Base-by-base conservation (phyloP, 2,888 invertebrate genomes). In the Brachypterus glaber region DNA sequence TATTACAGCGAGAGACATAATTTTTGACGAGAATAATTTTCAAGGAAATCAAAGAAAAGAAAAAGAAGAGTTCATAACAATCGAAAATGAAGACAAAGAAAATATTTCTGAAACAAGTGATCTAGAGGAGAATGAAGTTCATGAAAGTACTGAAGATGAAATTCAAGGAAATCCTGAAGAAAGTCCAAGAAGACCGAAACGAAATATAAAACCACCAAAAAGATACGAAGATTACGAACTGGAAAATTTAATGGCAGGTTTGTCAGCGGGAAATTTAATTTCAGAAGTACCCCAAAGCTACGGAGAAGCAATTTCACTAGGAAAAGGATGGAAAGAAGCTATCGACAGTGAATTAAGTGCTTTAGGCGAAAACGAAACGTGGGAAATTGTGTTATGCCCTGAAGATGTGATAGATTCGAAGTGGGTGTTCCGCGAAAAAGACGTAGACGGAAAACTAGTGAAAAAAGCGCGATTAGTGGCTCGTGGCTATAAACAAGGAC, bases 401-500 rank as follows among this genome's bases (percentile, higher is more conserved):
- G 17, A 33, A 27, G 16, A 34, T 30, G 33, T 27, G 8, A 44
- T 44, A 14, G 39, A 39, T 15, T 44, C 39, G 24, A 43, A 18
- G 21, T 41, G 46, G 45, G 41, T 45, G 15, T 46, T 44, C 17
- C 18, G 30, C 12, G 39, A 43, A 29, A 46, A 46, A 24, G 17
- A 39, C n/a, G 39, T 43, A 3, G 33, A 36, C 30, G 43, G 43
- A 21, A 27, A 33, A 31, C 13, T 32, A 11, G 26, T 30, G 5
- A 39, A 43, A 17, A 48, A 43, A 27, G 43, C 40, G n/a, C 27
- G 38, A 24, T 35, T 45, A 38, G 44, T 45, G 26, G 46, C 41
- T 18, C 34, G 46, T 15, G 40, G 42, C 27, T 37, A 44, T 34
- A 26, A 30, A 30, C 33, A 43, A 12, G n/a, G n/a, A n/a, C n/a